Base-by-base conservation (phyloP, 2,888 invertebrate species). In the Platerodrilus igneus region DNA sequence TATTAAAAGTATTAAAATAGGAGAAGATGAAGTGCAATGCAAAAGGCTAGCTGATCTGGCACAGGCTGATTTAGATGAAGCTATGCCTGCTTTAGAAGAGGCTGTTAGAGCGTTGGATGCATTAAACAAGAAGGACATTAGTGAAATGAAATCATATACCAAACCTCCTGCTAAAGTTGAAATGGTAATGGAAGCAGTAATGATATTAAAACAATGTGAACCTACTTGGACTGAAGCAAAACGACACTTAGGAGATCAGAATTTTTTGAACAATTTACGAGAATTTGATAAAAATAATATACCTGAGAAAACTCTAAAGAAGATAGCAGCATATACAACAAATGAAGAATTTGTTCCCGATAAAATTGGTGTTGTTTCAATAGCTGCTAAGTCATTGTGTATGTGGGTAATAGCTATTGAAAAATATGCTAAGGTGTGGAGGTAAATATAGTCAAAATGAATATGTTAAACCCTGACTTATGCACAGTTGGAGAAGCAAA, bases 381-480 rank as follows among this genome's bases (percentile, higher is more conserved):
- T 75, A 1, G 92, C 92, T 0, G 90, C 91, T 11, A 89, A 88
- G 67, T 91, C 91, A 1, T 71, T 93, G 14, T 89, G 89, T 61
- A 78, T 87, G 60, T 93, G 93, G 93, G 91, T 90, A 10, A 75
- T 87, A 42, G 92, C 92, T 2, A 92, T 93, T 64, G 90, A 93
- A 66, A 83, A 90, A 62, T 93, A 93, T 60, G 91, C 85, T 2
- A 85, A 87, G 69, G 83, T 92, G 25, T 92, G 80, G 74, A 84
- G 81, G 84, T 85, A 60, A 72, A 72, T 66, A n/a, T n/a, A n/a
- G n/a, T n/a, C n/a, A n/a, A n/a, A n/a, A n/a, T n/a, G n/a, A n/a
- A n/a, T n/a, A n/a, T n/a, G n/a, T n/a, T n/a, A n/a, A n/a, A n/a
- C n/a, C n/a, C n/a, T n/a, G n/a, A n/a, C n/a, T n/a, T n/a, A n/a